Percentiles rank a stretch among this genome's conserved stretches.
phyloP scores from a whole-genome alignment of 1,140 invertebrate species.

The Rhagoletis zephyria region DNA sequence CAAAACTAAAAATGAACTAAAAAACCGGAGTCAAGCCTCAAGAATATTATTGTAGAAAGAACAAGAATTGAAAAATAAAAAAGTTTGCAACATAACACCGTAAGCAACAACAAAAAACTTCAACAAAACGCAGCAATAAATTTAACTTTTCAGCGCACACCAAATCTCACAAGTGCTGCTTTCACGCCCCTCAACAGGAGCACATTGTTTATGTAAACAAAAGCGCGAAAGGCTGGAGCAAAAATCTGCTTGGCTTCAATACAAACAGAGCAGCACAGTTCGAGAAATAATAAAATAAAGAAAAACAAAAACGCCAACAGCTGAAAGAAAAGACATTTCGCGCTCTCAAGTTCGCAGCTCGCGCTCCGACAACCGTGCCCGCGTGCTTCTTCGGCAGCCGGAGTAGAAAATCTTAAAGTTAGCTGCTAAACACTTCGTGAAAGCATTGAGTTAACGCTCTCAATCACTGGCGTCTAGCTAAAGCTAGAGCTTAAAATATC shows the following conservation, averaged over 20 bases:
- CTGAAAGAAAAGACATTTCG: neutral
- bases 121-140: neutral
- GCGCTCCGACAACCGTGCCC: neutral
- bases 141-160: neutral
- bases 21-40: neutral
- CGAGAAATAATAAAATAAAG: neutral
- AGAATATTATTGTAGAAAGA: neutral
- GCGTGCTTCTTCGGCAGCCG: neutral
- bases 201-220: neutral
- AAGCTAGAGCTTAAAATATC: neutral
- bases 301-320: neutral
- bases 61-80: neutral
- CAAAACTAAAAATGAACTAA: neutral
- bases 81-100: neutral
- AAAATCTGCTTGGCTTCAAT: neutral
- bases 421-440: neutral
- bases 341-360: neutral
- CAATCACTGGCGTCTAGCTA: neutral
- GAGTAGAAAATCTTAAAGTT: neutral
- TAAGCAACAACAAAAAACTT: neutral
- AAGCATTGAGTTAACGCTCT: neutral
- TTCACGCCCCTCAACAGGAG: neutral
- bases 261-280: neutral
- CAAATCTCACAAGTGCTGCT: neutral
- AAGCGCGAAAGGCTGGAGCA: neutral